Evolutionary conservation across 2,797 vertebrate genomes (phyloP), one percentile per base, ranked within the genome.

Genomic region (Ptychadena robeensis): DNA sequence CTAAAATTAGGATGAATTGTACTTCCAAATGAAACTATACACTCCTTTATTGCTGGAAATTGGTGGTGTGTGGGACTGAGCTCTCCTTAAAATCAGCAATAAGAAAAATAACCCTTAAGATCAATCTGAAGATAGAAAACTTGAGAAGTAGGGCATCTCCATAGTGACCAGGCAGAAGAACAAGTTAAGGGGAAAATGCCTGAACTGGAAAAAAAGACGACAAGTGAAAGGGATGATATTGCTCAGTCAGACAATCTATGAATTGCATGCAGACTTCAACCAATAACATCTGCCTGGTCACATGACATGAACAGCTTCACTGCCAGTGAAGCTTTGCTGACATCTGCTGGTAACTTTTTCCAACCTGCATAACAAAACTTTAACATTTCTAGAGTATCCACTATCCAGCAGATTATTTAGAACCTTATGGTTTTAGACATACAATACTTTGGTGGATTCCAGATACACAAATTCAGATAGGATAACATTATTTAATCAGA

Each of bases 91-190:
- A 37, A 59, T 79, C 2, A 79, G 69, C n/a, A n/a, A n/a, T n/a
- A n/a, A n/a, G 68, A 72, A n/a, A 28, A 25, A 65, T 65, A 14
- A 10, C 14, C 44, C 44, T 48, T 48, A 79, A 73, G 75, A 85
- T 84, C 63, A 84, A 73, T 74, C 28, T 28, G n/a, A 37, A 65
- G 30, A 67, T 48, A 53, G 18, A 63, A 37, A 63, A 80, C 61
- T 38, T 69, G 34, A 70, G 37, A 85, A 80, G 80, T 80, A 85
- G 82, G 82, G 37, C 72, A 84, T 85, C 77, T 64, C 82, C 82
- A 80, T 80, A 80, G 82, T 75, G 82, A 85, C 72, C 32, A 79
- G 71, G 71, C 70, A 70, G 31, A 35, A 31, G 67, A 80, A 80
- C 40, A 85, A 74, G 76, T 67, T 79, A 63, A 79, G 61, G 71